phyloP scores from a whole-genome alignment of 1,140 invertebrate genomes.

The Lanistes nyassanus region DNA sequence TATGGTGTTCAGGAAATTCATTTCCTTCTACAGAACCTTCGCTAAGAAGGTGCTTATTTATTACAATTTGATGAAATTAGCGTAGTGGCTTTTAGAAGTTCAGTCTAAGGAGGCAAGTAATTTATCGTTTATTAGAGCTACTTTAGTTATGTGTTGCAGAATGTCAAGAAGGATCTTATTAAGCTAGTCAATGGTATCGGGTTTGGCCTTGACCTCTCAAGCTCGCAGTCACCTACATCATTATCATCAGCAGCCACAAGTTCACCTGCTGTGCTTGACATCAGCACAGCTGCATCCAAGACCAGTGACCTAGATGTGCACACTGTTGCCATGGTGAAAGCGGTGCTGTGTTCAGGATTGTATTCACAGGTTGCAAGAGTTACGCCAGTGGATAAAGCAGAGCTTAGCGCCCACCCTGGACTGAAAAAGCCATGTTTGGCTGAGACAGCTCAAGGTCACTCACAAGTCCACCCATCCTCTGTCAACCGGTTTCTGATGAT shows the following conservation, averaged over 20 bases:
- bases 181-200: constrained; percentile 56
- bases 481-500: constrained; percentile 56
- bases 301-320: constrained; percentile 34
- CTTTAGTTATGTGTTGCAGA: constrained; percentile 48
- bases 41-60: no score
- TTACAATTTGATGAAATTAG: no score
- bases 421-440: constrained; percentile 46
- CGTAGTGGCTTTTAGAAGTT: no score
- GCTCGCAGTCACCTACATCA: neutral
- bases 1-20: no score
- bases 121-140: no score
- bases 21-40: no score
- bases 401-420: constrained; percentile 35
- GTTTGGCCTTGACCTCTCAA: constrained; percentile 35
- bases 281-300: constrained; percentile 33
- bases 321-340: constrained; percentile 57
- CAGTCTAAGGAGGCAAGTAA: no score
- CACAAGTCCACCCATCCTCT: constrained; percentile 58
- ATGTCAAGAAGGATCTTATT: constrained; percentile 58
- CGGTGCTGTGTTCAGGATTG: constrained; percentile 60
- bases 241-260: neutral
- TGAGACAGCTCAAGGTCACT: constrained; percentile 54
- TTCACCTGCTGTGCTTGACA: constrained; percentile 42
- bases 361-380: constrained; percentile 60
- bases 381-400: constrained; percentile 49